A percentile compares a stretch with the other conserved stretches of the same genome.
Conservation (phyloP, 2,797 vertebrate species). For the Pseudocheirus occidentalis region DNA sequence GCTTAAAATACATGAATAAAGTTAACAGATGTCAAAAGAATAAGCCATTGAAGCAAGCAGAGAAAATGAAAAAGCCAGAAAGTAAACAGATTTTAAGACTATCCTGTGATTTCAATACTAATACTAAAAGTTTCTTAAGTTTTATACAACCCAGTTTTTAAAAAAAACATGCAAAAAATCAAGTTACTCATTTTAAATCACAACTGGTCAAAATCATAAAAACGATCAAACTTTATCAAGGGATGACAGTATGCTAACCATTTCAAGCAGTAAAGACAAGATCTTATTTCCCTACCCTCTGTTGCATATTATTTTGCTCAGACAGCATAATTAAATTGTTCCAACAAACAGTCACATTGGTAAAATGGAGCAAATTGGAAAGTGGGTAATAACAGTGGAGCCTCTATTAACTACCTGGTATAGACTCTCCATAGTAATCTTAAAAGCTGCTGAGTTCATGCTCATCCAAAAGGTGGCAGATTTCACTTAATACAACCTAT, state of each 20-base stretch:
- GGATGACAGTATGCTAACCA: neutral
- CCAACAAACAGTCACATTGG: neutral
- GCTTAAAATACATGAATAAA: neutral
- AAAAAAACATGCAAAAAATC: neutral
- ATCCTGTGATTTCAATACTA: neutral
- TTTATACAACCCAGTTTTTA: too few species aligned
- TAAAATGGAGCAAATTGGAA: neutral
- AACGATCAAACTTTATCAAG: fast-evolving
- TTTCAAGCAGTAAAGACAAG: neutral
- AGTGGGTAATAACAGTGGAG: neutral
- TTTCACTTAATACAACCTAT: neutral
- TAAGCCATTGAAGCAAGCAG: neutral
- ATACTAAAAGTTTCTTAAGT: fast-evolving
- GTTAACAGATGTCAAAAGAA: neutral
- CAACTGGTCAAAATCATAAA: neutral
- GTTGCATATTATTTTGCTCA: neutral
- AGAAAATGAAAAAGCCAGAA: neutral
- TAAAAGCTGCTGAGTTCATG: neutral
- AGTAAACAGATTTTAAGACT: neutral
- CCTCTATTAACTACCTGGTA: neutral
- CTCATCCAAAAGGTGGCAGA: neutral
- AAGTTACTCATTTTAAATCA: neutral
- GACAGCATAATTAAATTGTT: neutral
- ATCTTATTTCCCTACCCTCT: neutral
- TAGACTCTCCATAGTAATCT: neutral